A percentile compares a stretch with the other conserved stretches of the same genome.
Conservation (phyloP, 2,797 vertebrate species). For the Sciurus carolinensis region DNA sequence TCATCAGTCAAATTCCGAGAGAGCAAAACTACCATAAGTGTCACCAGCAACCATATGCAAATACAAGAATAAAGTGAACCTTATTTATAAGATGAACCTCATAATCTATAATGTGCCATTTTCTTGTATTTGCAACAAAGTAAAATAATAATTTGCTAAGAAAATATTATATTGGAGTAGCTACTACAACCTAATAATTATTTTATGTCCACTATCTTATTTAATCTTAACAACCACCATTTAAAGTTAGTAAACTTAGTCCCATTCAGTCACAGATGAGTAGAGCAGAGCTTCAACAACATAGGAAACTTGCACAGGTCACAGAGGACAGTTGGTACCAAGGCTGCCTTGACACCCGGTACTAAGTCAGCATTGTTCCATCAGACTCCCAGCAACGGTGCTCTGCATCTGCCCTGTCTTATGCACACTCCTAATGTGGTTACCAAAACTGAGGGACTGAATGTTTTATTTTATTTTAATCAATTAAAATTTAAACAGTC, state of each 20-base stretch:
- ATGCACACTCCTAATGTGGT: not conserved
- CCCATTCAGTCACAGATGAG: not conserved
- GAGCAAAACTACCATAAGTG: not conserved
- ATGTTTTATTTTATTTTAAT: slow-evolving; percentile 45
- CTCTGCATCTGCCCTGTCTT: not conserved
- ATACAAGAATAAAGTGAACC: not conserved
- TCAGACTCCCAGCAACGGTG: not conserved
- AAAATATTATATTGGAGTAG: not conserved
- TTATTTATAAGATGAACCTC: not conserved
- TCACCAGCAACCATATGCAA: not conserved
- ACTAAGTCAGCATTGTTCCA: not conserved
- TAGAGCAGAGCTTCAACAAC: not conserved
- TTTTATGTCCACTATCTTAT: not conserved
- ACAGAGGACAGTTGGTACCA: not conserved
- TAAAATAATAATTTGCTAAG: slow-evolving; percentile 19
- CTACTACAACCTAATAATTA: not conserved
- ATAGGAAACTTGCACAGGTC: not conserved
- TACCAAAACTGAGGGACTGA: not conserved
- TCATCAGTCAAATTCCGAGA: slow-evolving; percentile 24
- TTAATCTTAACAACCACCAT: slow-evolving; percentile 32
- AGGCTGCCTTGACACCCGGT: not conserved
- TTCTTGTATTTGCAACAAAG: not conserved
- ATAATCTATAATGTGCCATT: not conserved
- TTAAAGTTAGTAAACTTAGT: not conserved
- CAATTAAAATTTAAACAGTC: slow-evolving; percentile 26